Evolutionary conservation across 2,113 vertebrate genomes (phyloP).

Genomic region (Felis chaus): DNA sequence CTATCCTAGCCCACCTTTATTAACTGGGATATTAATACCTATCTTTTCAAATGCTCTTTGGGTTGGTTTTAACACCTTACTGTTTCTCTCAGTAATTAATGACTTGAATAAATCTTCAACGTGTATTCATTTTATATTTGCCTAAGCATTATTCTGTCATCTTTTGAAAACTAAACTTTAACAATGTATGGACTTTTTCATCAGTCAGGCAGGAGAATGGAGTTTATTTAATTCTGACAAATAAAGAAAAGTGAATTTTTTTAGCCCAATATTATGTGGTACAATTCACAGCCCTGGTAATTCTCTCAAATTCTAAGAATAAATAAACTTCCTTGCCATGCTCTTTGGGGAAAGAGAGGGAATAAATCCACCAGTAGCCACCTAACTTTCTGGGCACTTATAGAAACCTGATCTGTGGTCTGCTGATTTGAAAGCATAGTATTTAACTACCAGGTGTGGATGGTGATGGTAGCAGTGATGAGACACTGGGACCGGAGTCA

Average conservation of each 20-base stretch:
- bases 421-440: not conserved
- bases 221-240: constrained; percentile 37
- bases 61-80: constrained; percentile 6
- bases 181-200: not conserved
- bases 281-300: not conserved
- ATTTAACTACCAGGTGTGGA: not conserved
- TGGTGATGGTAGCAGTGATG: not conserved
- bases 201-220: not conserved
- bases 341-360: not conserved
- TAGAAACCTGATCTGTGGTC: not conserved
- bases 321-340: not conserved
- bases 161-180: constrained; percentile 27
- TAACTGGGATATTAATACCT: constrained; percentile 28
- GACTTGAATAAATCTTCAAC: constrained; percentile 40
- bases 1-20: not conserved
- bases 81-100: constrained; percentile 54
- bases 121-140: constrained; percentile 48
- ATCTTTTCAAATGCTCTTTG: constrained; percentile 23
- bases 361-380: not conserved
- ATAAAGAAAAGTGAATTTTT: not conserved
- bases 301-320: not conserved
- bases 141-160: constrained; percentile 14
- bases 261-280: not conserved
- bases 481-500: not conserved
- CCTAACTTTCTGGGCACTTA: not conserved